These are phyloP conservation scores for Diorhabda elongata DNA, from an alignment of 1,140 invertebrate genomes.

Conservation along the genomic window DNA sequence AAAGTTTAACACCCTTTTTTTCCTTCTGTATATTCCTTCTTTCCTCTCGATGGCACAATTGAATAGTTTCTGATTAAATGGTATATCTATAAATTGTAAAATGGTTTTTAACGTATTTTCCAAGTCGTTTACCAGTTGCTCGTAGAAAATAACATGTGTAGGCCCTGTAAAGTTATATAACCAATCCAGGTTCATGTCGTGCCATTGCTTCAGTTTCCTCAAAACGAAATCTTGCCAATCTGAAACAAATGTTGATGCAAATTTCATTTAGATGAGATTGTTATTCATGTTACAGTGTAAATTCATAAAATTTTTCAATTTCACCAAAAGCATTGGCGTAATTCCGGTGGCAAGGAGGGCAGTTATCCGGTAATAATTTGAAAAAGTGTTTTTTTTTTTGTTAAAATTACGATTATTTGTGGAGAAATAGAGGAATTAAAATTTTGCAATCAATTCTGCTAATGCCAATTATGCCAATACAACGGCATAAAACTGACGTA, in stretches of 20 bases:
- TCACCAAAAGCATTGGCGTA: too few species aligned
- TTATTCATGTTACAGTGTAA: too few species aligned
- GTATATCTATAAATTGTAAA: constrained; percentile 59
- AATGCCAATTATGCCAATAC: too few species aligned
- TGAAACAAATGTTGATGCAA: constrained; percentile 39
- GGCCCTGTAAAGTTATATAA: constrained; percentile 64
- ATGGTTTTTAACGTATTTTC: constrained; percentile 55
- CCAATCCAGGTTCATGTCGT: constrained; percentile 65
- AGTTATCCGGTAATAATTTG: too few species aligned
- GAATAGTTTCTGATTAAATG: constrained; percentile 51
- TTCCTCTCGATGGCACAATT: constrained; percentile 57
- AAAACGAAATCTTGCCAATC: constrained; percentile 69
- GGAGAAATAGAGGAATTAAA: too few species aligned
- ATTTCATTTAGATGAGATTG: too few species aligned
- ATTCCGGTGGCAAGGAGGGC: too few species aligned
- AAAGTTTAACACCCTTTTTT: constrained; percentile 60
- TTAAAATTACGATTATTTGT: too few species aligned
- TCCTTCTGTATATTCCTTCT: constrained; percentile 68
- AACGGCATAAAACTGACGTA: too few species aligned
- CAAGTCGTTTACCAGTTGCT: constrained; percentile 61
- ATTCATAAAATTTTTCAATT: too few species aligned
- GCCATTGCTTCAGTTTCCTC: constrained; percentile 64
- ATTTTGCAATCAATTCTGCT: too few species aligned
- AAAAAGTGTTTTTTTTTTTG: too few species aligned
- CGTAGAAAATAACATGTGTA: constrained; percentile 67